phyloP scores from a whole-genome alignment of 2,888 invertebrate genomes.

The Sinotaia quadrata region DNA sequence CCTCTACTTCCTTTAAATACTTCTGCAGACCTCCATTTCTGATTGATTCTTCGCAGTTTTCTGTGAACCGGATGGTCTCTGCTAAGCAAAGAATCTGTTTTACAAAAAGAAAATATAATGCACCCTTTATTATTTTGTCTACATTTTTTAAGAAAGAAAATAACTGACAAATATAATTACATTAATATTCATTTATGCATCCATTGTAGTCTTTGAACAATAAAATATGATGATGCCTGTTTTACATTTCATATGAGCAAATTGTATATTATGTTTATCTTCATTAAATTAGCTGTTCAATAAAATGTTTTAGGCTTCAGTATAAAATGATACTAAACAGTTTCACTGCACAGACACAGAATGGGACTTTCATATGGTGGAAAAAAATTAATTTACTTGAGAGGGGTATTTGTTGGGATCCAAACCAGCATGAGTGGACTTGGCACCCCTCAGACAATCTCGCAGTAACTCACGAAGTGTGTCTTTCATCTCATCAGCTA shows the following conservation, averaged over 20 bases:
- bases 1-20: conserved; percentile 68
- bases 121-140: not conserved
- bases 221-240: too few relatives aligned
- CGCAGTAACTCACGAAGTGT: conserved; percentile 82
- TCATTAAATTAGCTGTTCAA: too few relatives aligned
- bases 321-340: too few relatives aligned
- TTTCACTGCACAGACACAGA: too few relatives aligned
- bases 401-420: conserved; percentile 81
- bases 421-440: conserved; percentile 67
- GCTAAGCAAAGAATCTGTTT: conserved; percentile 84
- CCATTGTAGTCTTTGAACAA: too few relatives aligned
- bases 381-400: too few relatives aligned
- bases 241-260: too few relatives aligned
- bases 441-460: conserved; percentile 75
- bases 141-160: not conserved
- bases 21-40: conserved; percentile 74
- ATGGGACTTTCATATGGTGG: too few relatives aligned
- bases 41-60: conserved; percentile 87
- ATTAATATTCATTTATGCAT: too few relatives aligned
- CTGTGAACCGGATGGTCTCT: conserved; percentile 88
- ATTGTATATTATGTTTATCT: too few relatives aligned
- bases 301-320: too few relatives aligned
- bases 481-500: conserved; percentile 87
- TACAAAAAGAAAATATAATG: not conserved
- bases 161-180: too few relatives aligned